A percentile compares a stretch with the other conserved stretches of the same genome.
Conservation (phyloP, 2,888 invertebrate genomes). For the Troides helena region DNA sequence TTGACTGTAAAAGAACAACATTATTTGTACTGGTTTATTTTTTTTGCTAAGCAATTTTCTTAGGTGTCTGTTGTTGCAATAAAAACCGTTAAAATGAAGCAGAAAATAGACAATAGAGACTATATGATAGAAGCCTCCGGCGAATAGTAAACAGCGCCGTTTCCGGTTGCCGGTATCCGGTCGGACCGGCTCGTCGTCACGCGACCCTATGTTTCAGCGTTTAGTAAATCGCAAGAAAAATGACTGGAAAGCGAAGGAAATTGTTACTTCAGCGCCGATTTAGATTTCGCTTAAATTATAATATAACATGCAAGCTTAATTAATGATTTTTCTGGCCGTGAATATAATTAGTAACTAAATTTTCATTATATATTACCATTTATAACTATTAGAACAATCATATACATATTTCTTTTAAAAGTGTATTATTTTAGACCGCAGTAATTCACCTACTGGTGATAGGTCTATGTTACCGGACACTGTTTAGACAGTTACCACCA, state of each 20-base stretch:
- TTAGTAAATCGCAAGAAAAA: constrained; percentile 36
- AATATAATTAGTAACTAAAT: background rate
- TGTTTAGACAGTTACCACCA: no score
- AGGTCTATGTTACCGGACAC: no score
- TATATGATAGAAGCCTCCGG: constrained; percentile 43
- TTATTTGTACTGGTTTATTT: no score
- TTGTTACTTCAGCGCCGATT: constrained; percentile 29
- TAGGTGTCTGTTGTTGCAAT: background rate
- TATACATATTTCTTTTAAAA: no score
- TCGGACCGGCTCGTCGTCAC: constrained; percentile 49
- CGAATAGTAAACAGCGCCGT: constrained; percentile 49
- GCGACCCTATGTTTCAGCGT: constrained; percentile 41
- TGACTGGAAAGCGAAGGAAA: constrained; percentile 15
- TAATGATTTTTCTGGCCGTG: background rate
- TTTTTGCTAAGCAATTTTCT: background rate
- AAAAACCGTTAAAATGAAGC: constrained; percentile 12
- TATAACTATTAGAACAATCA: no score
- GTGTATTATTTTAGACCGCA: no score
- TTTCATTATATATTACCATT: no score
- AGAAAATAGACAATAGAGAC: constrained; percentile 43
- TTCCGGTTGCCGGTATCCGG: constrained; percentile 57
- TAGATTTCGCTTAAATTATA: constrained; percentile 19
- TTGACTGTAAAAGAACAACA: no score
- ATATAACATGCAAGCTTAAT: constrained; percentile 11
- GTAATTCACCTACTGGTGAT: no score